Conservation (phyloP, 2,888 invertebrate species). For the Himalopsyche tibetana region DNA sequence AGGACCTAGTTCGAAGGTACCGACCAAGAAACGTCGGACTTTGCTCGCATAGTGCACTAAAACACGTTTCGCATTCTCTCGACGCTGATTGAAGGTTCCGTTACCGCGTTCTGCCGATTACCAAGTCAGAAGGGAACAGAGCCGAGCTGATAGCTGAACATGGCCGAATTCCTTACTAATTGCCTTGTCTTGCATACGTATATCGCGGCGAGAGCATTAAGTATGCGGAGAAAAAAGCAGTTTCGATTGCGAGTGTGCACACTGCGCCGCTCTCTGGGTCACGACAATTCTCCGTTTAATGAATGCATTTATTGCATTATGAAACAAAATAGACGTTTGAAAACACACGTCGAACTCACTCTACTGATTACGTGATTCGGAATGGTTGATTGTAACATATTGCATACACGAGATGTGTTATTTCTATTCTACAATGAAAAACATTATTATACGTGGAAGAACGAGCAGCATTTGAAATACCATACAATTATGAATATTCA, state of each 20-base stretch:
- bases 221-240: constrained; percentile 33
- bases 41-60: constrained; percentile 31
- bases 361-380: background rate
- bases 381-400: no score
- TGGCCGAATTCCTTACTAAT: constrained; percentile 60
- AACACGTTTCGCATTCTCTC: constrained; percentile 39
- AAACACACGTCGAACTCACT: constrained; percentile 1
- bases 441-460: no score
- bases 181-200: constrained; percentile 46
- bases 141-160: constrained; percentile 45
- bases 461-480: no score
- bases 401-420: no score
- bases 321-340: background rate
- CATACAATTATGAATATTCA: no score
- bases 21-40: constrained; percentile 15
- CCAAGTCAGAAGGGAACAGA: constrained; percentile 19
- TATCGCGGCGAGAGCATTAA: constrained; percentile 1
- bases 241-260: constrained; percentile 32
- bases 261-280: constrained; percentile 26
- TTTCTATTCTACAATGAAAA: no score
- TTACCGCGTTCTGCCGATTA: constrained; percentile 51
- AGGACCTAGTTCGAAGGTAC: constrained; percentile 22
- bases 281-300: constrained; percentile 20
- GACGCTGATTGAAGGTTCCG: constrained; percentile 54
- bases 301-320: constrained; percentile 19